Base-by-base conservation (phyloP, 2,113 vertebrate species). In the Pteruthius melanotis region DNA sequence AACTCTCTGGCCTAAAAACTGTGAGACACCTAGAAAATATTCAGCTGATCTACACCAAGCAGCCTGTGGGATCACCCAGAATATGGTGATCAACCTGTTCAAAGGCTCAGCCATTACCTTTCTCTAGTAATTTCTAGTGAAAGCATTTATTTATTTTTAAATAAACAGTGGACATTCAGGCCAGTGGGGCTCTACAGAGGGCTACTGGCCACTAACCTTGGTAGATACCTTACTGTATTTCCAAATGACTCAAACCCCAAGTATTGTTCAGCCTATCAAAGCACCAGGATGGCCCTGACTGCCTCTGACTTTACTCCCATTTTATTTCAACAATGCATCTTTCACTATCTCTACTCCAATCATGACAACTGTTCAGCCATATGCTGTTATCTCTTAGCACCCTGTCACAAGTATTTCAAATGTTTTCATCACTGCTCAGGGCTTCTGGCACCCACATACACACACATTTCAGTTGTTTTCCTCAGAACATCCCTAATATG, bases 341-440 rank as follows among this genome's bases (percentile, higher is more conserved):
- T 93, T 71, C 87, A 26, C 44, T 13, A 2, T 35, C 77, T 75
- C 57, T 60, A 5, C 84, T 91, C 44, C 3, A 59, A 84, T 68
- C 74, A 16, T 1, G 21, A 79, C 94, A 97, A 93, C 53, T 91
- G 92, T 61, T 95, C 82, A 44, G 7, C 88, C 96, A 93, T 50
- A 94, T 72, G 94, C 87, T 79, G 82, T 60, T 90, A 63, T 52
- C 57, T 79, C 82, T 64, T 88, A 82, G 65, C 78, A 92, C 33
- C 33, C 87, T 60, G 47, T 65, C 93, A 94, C 54, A 70, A 80
- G 68, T 28, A 89, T 57, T 92, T 89, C 54, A 70, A 91, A 83
- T 74, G 89, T 91, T 96, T 96, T 86, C 59, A 61, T 61, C 54
- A 10, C 59, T 81, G 76, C 64, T 91, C 50, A 63, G 37, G 68